Conservation (phyloP, 2,888 invertebrate species). For the Dione vanillae region DNA sequence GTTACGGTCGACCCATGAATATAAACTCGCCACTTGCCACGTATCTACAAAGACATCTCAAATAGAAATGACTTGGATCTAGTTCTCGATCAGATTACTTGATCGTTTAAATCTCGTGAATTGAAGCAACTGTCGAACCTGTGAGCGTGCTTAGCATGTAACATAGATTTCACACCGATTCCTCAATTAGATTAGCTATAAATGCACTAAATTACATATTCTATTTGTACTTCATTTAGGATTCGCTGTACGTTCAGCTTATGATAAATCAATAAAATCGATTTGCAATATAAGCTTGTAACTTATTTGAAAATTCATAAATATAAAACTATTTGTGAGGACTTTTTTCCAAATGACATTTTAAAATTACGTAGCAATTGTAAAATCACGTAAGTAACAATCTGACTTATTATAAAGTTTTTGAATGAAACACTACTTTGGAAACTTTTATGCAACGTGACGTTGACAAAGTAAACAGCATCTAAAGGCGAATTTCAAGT, state of each 20-base stretch:
- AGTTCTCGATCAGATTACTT: slow-evolving; percentile 27
- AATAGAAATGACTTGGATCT: slow-evolving; percentile 30
- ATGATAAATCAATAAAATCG: not conserved
- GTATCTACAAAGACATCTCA: slow-evolving; percentile 18
- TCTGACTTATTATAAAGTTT: too few relatives aligned
- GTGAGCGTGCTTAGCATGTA: slow-evolving; percentile 13
- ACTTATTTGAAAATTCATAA: too few relatives aligned
- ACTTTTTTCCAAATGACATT: too few relatives aligned
- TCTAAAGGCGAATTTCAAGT: not conserved
- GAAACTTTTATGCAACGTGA: not conserved
- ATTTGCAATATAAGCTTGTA: too few relatives aligned
- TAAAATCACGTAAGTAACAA: too few relatives aligned
- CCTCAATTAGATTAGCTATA: slow-evolving; percentile 15
- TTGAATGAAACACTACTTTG: too few relatives aligned
- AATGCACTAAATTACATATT: slow-evolving; percentile 3
- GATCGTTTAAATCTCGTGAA: slow-evolving; percentile 31
- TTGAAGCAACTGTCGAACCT: slow-evolving; percentile 20
- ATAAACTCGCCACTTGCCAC: slow-evolving; percentile 9
- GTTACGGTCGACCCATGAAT: slow-evolving; percentile 21
- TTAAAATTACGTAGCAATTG: too few relatives aligned
- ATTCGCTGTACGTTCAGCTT: not conserved
- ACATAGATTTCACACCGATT: slow-evolving; percentile 12
- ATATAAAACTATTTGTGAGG: too few relatives aligned
- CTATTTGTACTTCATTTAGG: not conserved
- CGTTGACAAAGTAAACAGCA: not conserved